Conservation (phyloP, 2,113 vertebrate genomes). For the Phaetusa simplex region DNA sequence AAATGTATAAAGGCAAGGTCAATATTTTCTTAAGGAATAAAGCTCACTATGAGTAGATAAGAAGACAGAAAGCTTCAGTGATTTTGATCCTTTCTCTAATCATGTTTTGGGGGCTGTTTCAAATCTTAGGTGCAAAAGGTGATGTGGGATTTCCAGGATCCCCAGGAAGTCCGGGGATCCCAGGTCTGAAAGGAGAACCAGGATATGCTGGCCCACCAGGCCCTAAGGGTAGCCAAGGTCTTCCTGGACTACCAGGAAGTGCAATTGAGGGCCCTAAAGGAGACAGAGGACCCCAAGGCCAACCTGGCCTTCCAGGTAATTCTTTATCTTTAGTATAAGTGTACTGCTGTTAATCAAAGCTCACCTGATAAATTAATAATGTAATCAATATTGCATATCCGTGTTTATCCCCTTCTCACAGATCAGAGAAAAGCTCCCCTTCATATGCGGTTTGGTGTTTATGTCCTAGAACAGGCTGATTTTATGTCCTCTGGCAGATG, state of each 20-base stretch:
- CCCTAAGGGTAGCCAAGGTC: constrained; percentile 80
- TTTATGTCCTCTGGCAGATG: background rate
- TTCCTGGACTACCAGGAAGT: constrained; percentile 79
- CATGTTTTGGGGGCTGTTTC: background rate
- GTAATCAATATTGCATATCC: background rate
- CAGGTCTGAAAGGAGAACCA: constrained; percentile 90
- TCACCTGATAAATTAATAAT: background rate
- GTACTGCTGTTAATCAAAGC: background rate
- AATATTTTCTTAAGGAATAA: background rate
- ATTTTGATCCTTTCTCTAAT: background rate
- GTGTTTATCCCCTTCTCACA: background rate
- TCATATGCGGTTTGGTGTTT: background rate
- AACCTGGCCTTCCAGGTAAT: constrained; percentile 85
- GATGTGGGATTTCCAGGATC: constrained; percentile 87
- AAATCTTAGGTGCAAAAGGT: constrained; percentile 85
- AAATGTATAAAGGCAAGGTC: background rate
- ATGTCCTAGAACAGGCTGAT: background rate
- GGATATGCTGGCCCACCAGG: constrained; percentile 82
- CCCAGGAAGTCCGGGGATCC: constrained; percentile 86
- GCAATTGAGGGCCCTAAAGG: constrained; percentile 90
- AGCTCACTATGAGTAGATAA: background rate
- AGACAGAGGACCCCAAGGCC: constrained; percentile 84
- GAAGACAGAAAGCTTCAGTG: background rate
- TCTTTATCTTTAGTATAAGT: background rate
- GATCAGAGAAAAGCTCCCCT: background rate